phyloP scores from a whole-genome alignment of 2,888 invertebrate genomes.

The Ypsolopha scabrella region DNA sequence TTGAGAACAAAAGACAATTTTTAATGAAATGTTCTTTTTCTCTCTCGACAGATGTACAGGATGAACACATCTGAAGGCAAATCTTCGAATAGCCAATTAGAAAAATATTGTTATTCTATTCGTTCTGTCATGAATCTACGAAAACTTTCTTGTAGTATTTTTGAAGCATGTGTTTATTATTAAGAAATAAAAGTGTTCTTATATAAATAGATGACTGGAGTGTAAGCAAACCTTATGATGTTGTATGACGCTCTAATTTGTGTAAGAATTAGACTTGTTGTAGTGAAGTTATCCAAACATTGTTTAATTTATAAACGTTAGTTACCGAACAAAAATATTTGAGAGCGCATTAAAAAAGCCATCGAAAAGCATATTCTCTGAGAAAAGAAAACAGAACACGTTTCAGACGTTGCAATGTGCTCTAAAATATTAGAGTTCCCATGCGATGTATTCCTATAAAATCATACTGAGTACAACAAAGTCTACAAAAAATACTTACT shows the following conservation, averaged over 20 bases:
- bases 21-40: constrained; percentile 68
- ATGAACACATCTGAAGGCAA: constrained; percentile 76
- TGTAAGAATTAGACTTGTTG: background rate
- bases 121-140: background rate
- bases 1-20: background rate
- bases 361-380: no score
- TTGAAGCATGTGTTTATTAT: constrained; percentile 18
- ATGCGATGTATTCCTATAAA: no score
- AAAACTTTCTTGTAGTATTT: constrained; percentile 5
- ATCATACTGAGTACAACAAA: no score
- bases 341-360: no score
- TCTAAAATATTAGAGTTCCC: no score
- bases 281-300: no score
- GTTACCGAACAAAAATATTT: no score
- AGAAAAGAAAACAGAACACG: no score
- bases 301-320: no score
- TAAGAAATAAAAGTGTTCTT: constrained; percentile 66
- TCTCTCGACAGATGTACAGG: constrained; percentile 78
- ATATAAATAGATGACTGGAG: constrained; percentile 39
- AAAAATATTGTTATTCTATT: background rate
- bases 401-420: no score
- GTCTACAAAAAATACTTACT: no score
- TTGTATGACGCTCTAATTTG: background rate
- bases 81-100: constrained; percentile 34
- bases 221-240: background rate